These are phyloP conservation scores for Brachionus plicatilis DNA, from an alignment of 1,140 invertebrate species.

Conservation along the genomic window DNA sequence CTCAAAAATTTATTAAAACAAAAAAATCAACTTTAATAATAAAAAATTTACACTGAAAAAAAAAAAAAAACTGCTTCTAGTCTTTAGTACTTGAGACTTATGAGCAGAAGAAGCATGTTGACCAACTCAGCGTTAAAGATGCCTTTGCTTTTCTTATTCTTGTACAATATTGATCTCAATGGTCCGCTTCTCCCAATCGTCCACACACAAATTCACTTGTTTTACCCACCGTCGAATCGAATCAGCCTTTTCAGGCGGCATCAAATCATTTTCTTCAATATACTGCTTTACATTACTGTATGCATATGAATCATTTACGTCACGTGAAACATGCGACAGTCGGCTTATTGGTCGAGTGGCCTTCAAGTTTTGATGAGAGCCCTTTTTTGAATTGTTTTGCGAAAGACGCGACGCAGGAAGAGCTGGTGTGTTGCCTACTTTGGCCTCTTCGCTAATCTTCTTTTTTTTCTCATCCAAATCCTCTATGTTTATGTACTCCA, in stretches of 20 bases:
- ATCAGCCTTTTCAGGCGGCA: slow-evolving; percentile 29
- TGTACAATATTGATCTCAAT: slow-evolving; percentile 33
- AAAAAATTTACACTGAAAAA: too few species aligned
- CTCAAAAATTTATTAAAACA: neutral
- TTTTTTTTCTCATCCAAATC: neutral
- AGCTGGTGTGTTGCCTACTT: neutral
- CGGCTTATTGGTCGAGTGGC: neutral
- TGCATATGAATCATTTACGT: slow-evolving; percentile 41
- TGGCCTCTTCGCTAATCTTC: neutral
- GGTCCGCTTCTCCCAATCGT: slow-evolving; percentile 28
- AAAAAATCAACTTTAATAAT: neutral
- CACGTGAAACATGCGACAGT: neutral
- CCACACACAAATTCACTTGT: neutral
- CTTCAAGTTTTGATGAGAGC: neutral
- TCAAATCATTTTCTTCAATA: slow-evolving; percentile 41
- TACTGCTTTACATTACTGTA: slow-evolving; percentile 40
- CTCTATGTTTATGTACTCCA: neutral
- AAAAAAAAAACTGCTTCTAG: too few species aligned
- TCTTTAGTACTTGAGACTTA: neutral
- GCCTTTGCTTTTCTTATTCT: neutral
- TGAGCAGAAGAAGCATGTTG: neutral
- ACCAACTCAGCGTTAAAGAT: neutral
- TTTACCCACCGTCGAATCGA: slow-evolving; percentile 26
- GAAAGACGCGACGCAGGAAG: neutral
- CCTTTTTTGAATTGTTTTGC: neutral